Evolutionary conservation across 2,113 vertebrate genomes (phyloP), one percentile per base, ranked within the genome.

Genomic region (Spea bombifrons): DNA sequence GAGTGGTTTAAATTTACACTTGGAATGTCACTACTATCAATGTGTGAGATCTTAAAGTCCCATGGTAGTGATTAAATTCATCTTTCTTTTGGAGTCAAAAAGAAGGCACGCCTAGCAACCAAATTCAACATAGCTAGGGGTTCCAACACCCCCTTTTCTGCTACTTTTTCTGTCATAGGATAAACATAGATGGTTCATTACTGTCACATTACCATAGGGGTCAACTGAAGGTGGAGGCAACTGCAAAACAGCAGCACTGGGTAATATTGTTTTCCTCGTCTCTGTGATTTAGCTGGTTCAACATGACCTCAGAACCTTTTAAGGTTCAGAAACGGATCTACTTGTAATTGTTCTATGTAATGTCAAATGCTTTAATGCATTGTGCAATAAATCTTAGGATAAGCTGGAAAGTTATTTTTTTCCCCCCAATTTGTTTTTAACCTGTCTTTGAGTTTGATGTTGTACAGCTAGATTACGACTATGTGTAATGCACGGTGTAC

Each of bases 1-100:
- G 68, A 71, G 48, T 50, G 68, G 70, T 16, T 72, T 72, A 55
- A 72, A 72, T 45, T 73, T 45, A 73, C 71, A 59, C 45, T 73
- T 45, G 49, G 71, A 73, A 73, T 44, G 52, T 73, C 12, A 5
- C 53, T 59, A 5, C 17, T 73, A 44, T 59, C 43, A 59, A 45
- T 70, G 67, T 10, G 53, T 73, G 52, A 46, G 53, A 73, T 44
- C 44, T 7, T 45, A 7, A 59, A 57, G 44, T 73, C 71, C 71
- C 71, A 57, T 17, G 12, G 30, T 73, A 55, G 71, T 53, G 49
- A 57, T 73, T 73, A 55, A 30, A 17, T 73, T 57, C 12, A 73
- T 30, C 13, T 44, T 66, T 66, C 44, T 66, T 1, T 12, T 66
- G 64, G 43, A 30, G 15, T 57, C 49, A n/a, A 52, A 30, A 57